phyloP scores from a whole-genome alignment of 1,140 invertebrate species.

The Drosophila sproati region DNA sequence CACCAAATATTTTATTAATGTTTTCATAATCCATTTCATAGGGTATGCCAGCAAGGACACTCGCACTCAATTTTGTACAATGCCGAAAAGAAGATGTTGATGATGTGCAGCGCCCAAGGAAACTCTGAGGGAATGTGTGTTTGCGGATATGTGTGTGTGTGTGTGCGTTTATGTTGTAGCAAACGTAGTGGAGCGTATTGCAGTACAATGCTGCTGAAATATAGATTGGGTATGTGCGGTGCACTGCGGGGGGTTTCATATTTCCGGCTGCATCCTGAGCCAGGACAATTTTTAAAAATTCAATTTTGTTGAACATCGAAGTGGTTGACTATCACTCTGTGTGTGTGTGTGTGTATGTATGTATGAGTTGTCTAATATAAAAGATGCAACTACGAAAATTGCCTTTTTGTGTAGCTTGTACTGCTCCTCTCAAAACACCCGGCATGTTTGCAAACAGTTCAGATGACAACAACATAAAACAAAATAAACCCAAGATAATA shows the following conservation, averaged over 20 bases:
- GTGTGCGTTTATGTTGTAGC: constrained; percentile 25
- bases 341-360: constrained; percentile 37
- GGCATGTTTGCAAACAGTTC: constrained; percentile 12
- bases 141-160: constrained; percentile 15
- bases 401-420: constrained; percentile 61
- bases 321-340: constrained; percentile 31
- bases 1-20: too few relatives aligned
- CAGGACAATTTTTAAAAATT: constrained; percentile 80
- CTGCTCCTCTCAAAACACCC: background rate
- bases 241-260: constrained; percentile 52
- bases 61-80: constrained; percentile 55
- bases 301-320: constrained; percentile 75
- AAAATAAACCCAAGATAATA: constrained; percentile 26
- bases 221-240: background rate
- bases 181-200: constrained; percentile 39
- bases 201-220: constrained; percentile 21
- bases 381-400: constrained; percentile 68
- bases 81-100: constrained; percentile 62
- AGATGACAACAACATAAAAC: constrained; percentile 22
- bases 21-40: background rate
- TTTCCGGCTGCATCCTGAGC: constrained; percentile 65
- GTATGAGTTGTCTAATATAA: constrained; percentile 53
- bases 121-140: constrained; percentile 14
- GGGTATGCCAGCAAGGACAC: constrained; percentile 36
- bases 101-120: constrained; percentile 62